Conservation (phyloP, 35 echinoderm and acorn worm species). For the Heliocidaris erythrogramma region DNA sequence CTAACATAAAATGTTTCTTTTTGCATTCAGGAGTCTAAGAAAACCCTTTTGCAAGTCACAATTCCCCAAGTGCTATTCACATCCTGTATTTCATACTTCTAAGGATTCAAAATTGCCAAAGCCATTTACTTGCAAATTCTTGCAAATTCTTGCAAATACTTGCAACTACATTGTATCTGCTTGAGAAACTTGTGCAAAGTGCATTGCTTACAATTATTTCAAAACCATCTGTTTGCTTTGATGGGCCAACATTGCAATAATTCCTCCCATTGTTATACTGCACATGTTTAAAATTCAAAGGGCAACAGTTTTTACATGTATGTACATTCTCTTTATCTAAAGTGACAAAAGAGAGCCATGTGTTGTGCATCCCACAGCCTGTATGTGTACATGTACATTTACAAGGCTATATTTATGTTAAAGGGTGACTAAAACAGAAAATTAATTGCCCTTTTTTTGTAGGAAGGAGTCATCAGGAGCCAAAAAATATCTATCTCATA, state of each 20-base stretch:
- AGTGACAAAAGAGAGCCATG: not conserved
- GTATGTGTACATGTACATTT: not conserved
- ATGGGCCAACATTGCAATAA: not conserved
- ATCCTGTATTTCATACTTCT: not conserved
- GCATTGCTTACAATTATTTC: not conserved
- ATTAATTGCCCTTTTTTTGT: too few relatives aligned
- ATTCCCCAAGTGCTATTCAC: not conserved
- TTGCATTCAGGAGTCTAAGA: not conserved
- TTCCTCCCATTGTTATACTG: not conserved
- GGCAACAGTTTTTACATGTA: not conserved
- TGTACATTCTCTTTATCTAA: not conserved
- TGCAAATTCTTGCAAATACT: not conserved
- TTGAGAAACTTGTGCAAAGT: not conserved
- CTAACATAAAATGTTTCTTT: not conserved
- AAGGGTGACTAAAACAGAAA: too few relatives aligned
- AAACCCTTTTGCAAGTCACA: not conserved
- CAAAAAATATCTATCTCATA: too few relatives aligned
- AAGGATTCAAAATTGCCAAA: not conserved
- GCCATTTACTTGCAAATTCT: too few relatives aligned
- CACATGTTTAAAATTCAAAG: not conserved
- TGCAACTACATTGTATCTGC: not conserved
- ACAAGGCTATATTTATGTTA: too few relatives aligned
- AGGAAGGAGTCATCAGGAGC: too few relatives aligned
- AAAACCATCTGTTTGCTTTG: not conserved
- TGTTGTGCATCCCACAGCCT: not conserved